Evolutionary conservation across 2,797 vertebrate genomes (phyloP), one percentile per base, ranked within the genome.

Genomic region (Uromys caudimaculatus): DNA sequence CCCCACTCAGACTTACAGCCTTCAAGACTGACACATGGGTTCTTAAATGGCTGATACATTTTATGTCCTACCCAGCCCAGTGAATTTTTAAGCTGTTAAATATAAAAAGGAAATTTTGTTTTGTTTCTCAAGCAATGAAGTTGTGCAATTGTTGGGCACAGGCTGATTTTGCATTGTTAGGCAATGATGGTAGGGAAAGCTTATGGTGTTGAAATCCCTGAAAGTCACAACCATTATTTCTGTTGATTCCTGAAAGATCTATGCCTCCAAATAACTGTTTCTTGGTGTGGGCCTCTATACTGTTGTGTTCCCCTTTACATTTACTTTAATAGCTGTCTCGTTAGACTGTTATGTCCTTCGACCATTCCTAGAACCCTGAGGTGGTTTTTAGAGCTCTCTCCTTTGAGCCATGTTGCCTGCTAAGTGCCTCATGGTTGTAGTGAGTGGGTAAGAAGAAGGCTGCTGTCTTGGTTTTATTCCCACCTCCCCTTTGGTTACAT

Each of bases 131-230:
- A 97, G 96, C 95, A 93, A 47, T 92, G 77, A 54, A 60, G 6
- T 96, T 98, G 96, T 97, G 94, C 95, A 97, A 93, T 52, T 97
- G 89, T 95, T 95, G 50, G 81, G 87, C 41, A 95, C 95, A 97
- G 91, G 87, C 94, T 96, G 52, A 82, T 77, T 90, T 54, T 96
- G 95, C 94, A 89, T 84, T 98, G 84, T 98, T 98, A 82, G 97
- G 95, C 97, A 98, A 97, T 95, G 60, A 85, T 94, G 35, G 44
- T 78, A 92, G 79, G 91, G 84, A 95, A 96, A 93, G 27, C 79
- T 94, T 32, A 41, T 62, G 41, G 35, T 89, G 91, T 50, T 93
- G 50, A 94, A 94, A 95, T 87, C 91, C 71, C 91, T 91, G 32
- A 90, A 79, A 95, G 67, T 64, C 83, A 93, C 54, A 83, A 89